Evolutionary conservation across 1,140 invertebrate species (phyloP), one percentile per base, ranked within the genome.

Genomic region (Zelostemma sp.): DNA sequence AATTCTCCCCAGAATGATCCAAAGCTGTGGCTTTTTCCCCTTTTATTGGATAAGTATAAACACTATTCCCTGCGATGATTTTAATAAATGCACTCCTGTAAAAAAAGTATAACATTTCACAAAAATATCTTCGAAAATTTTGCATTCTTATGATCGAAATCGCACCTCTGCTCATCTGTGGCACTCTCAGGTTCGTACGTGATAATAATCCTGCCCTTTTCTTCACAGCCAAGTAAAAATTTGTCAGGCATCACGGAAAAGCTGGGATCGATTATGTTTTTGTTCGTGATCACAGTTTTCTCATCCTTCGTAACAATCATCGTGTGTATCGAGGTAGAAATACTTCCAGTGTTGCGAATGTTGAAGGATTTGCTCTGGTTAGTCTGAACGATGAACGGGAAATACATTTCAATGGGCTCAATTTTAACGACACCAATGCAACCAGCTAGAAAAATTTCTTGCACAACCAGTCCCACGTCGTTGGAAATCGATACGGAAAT

Each of bases 401-500:
- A 4, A 1, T 72, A 56, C 9, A 73, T 75, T 18, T 83, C 74
- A n/a, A 79, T 49, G 1, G 74, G 21, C 54, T 80, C 73, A 17
- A 83, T 73, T 67, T 79, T 79, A 16, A 61, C 75, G 40, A 54
- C 65, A 6, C 78, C 79, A 16, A 79, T 76, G 18, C 65, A 67
- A 25, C 73, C 81, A 8, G 49, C 53, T 3, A 85, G 70, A 17
- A 62, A n/a, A 16, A 83, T 47, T 72, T 82, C 78, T 43, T 69
- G 68, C 1, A 77, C 61, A n/a, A 75, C 15, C 16, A 77, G 19
- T 35, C 63, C 61, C 12, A 75, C 47, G 14, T 74, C 74, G 6
- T 28, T 54, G 43, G 35, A 54, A 61, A 70, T 56, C 48, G 17
- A 78, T 56, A 68, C 31, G 14, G 67, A 64, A 31, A 81, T 38